A percentile compares a stretch with the other conserved stretches of the same genome.
Conservation (phyloP, 2,113 vertebrate genomes). For the Gymnogyps californianus region DNA sequence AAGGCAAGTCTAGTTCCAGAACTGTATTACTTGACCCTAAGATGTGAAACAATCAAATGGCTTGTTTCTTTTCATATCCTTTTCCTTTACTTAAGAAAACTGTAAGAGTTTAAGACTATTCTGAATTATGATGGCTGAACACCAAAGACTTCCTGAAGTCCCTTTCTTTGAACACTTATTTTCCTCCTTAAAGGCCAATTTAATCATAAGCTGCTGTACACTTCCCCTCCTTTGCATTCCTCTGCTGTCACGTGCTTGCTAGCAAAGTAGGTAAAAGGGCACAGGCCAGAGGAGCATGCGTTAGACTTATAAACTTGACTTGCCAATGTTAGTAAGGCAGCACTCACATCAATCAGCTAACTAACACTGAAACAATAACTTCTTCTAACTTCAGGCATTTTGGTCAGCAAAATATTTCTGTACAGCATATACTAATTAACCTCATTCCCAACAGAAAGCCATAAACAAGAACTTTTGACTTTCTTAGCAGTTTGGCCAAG, state of each 20-base stretch:
- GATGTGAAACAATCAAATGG: background rate
- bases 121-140: background rate
- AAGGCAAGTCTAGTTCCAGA: background rate
- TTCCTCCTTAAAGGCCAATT: background rate
- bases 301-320: background rate
- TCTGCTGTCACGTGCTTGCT: background rate
- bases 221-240: slow-evolving; percentile 37
- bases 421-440: background rate
- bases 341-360: background rate
- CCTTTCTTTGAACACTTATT: background rate
- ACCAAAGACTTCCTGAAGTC: background rate
- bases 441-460: background rate
- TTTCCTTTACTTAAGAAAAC: background rate
- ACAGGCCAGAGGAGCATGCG: background rate
- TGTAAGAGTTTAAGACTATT: background rate
- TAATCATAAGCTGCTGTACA: background rate
- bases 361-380: background rate
- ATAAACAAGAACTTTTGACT: background rate
- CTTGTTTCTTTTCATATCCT: background rate
- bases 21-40: background rate
- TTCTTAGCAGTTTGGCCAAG: background rate
- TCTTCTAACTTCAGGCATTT: background rate
- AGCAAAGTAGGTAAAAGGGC: slow-evolving; percentile 58
- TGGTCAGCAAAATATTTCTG: background rate
- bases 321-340: background rate